Conservation (phyloP, 2,888 invertebrate species). For the Acronicta leporina region DNA sequence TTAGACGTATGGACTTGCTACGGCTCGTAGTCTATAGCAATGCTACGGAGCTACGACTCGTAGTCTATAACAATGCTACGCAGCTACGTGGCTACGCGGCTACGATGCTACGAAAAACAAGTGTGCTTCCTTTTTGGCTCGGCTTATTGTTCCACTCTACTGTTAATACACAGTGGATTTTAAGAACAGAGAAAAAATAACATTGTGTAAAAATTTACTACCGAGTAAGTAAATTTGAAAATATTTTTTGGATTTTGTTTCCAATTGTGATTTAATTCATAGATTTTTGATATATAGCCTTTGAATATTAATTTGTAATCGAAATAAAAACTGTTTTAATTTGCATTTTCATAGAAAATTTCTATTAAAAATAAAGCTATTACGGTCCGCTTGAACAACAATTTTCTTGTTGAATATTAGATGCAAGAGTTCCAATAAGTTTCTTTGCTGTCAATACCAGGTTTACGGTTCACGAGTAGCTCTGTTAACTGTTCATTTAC, state of each 20-base stretch:
- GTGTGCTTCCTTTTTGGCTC: conserved; percentile 56
- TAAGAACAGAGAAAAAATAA: conserved; percentile 24
- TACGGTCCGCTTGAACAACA: not conserved
- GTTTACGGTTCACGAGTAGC: conserved; percentile 26
- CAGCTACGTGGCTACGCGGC: conserved; percentile 58
- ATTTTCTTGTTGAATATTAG: conserved; percentile 20
- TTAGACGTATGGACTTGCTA: conserved; percentile 51
- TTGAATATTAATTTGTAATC: too few species aligned
- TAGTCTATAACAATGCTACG: conserved; percentile 60
- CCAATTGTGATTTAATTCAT: too few species aligned
- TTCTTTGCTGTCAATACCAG: conserved; percentile 43
- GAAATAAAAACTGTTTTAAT: too few species aligned
- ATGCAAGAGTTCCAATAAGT: conserved; percentile 23
- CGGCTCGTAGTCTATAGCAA: conserved; percentile 57
- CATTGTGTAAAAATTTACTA: not conserved
- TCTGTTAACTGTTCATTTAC: conserved; percentile 13
- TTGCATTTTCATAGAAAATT: not conserved
- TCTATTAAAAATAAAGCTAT: not conserved
- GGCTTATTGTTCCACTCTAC: conserved; percentile 42
- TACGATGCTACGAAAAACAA: conserved; percentile 62
- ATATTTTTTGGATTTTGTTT: too few species aligned
- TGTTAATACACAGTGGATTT: conserved; percentile 29
- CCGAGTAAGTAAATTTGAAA: not conserved
- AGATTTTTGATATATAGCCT: too few species aligned
- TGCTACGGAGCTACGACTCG: conserved; percentile 61